phyloP scores from a whole-genome alignment of 1,140 invertebrate genomes.

The Holcopasites calliopsidis region DNA sequence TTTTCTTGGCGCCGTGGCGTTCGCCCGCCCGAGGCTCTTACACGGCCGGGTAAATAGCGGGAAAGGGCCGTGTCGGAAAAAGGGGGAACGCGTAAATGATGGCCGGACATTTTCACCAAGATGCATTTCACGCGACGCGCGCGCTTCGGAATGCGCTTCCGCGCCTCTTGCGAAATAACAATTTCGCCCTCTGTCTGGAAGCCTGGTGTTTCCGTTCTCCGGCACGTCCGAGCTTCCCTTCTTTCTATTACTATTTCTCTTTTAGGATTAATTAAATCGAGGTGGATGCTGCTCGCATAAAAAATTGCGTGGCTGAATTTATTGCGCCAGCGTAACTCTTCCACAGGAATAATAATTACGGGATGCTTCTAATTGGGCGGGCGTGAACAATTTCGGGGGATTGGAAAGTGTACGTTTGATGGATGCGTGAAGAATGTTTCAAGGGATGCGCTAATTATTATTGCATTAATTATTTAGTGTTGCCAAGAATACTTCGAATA shows the following conservation, averaged over 20 bases:
- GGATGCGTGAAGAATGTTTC: too few species aligned
- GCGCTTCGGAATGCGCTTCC: slow-evolving; percentile 54
- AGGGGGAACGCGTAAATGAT: slow-evolving; percentile 57
- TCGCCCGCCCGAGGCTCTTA: background rate
- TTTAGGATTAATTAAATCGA: slow-evolving; percentile 57
- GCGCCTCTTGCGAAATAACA: slow-evolving; percentile 60
- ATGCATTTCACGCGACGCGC: slow-evolving; percentile 54
- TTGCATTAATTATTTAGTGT: too few species aligned
- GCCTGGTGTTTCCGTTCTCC: background rate
- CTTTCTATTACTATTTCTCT: background rate
- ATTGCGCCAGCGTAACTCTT: background rate
- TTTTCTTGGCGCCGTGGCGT: background rate
- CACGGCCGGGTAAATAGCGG: slow-evolving; percentile 24
- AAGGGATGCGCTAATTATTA: too few species aligned
- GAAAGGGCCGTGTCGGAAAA: slow-evolving; percentile 27
- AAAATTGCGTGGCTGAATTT: background rate
- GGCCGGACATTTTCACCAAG: slow-evolving; percentile 61
- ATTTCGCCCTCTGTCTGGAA: too few species aligned
- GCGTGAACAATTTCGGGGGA: background rate
- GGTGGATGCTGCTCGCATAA: background rate
- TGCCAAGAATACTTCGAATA: too few species aligned
- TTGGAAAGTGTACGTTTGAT: background rate
- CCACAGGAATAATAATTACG: background rate
- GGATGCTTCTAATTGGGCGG: background rate
- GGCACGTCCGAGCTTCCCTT: background rate